These are phyloP conservation scores for Narcine bancroftii DNA, from an alignment of 2,113 vertebrate genomes.

Conservation along the genomic window DNA sequence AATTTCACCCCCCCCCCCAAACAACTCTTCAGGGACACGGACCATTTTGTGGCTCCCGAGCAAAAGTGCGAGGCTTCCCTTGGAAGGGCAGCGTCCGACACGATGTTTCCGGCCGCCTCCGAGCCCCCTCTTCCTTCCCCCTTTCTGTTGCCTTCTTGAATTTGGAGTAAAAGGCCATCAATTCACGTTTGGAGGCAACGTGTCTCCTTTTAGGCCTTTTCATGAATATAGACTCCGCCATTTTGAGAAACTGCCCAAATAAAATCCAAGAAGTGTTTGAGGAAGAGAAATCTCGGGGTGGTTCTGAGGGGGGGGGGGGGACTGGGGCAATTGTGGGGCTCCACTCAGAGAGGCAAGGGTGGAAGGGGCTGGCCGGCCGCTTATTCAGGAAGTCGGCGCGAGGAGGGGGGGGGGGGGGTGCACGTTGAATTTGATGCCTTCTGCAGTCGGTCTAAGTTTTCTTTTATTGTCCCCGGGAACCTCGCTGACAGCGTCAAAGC, in stretches of 20 bases:
- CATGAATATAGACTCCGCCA: constrained; percentile 51
- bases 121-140: not conserved
- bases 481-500: not conserved
- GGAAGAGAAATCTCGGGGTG: constrained; percentile 30
- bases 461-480: not conserved
- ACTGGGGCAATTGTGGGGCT: no score
- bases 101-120: not conserved
- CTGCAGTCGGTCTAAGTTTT: constrained; percentile 21
- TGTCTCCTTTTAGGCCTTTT: constrained; percentile 44
- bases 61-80: constrained; percentile 17
- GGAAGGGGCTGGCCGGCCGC: not conserved
- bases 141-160: not conserved
- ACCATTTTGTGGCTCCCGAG: constrained; percentile 24
- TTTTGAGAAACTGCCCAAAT: constrained; percentile 49
- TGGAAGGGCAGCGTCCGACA: constrained; percentile 15
- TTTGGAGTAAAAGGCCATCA: not conserved
- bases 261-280: constrained; percentile 36
- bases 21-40: constrained; percentile 29
- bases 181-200: constrained; percentile 45
- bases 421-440: not conserved
- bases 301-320: not conserved
- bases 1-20: no score
- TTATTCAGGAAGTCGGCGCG: constrained; percentile 31
- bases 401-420: not conserved
- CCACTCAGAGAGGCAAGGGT: not conserved